phyloP scores from a whole-genome alignment of 2,113 vertebrate species.

The Falcunculus frontatus region DNA sequence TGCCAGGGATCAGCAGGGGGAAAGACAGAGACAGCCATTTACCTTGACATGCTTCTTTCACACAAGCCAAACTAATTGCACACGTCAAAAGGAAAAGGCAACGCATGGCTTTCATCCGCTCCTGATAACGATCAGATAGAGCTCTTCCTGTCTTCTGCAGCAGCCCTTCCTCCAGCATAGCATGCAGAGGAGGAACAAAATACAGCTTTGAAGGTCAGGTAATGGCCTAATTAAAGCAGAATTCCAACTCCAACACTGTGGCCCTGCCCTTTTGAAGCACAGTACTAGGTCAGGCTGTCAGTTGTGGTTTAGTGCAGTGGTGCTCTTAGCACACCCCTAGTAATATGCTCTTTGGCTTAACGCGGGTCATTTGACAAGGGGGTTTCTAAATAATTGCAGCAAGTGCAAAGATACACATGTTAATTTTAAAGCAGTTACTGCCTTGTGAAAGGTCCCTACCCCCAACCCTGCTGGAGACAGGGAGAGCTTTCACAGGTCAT shows the following conservation, averaged over 20 bases:
- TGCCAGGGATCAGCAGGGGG: background rate
- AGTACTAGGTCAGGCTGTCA: slow-evolving; percentile 14
- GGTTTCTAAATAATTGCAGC: slow-evolving; percentile 45
- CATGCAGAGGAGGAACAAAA: slow-evolving; percentile 30
- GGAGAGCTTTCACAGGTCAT: background rate
- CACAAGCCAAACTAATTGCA: slow-evolving; percentile 29
- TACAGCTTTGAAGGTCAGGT: slow-evolving; percentile 40
- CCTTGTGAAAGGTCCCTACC: background rate
- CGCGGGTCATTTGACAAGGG: slow-evolving; percentile 29
- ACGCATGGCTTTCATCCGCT: slow-evolving; percentile 37
- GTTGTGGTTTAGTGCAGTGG: background rate
- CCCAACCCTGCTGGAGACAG: background rate
- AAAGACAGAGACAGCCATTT: background rate
- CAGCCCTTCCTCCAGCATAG: slow-evolving; percentile 18
- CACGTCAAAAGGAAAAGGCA: slow-evolving; percentile 48
- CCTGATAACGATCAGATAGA: background rate
- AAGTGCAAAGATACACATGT: background rate
- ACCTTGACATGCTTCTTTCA: slow-evolving; percentile 43
- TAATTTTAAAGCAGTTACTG: background rate
- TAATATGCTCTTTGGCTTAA: background rate
- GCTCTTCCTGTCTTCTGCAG: slow-evolving; percentile 45
- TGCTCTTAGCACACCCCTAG: background rate
- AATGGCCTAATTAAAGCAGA: slow-evolving; percentile 43
- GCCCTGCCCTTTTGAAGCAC: slow-evolving; percentile 11
- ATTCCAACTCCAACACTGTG: background rate